Base-by-base conservation (phyloP, 2,888 invertebrate genomes). In the Cephonodes hylas region DNA sequence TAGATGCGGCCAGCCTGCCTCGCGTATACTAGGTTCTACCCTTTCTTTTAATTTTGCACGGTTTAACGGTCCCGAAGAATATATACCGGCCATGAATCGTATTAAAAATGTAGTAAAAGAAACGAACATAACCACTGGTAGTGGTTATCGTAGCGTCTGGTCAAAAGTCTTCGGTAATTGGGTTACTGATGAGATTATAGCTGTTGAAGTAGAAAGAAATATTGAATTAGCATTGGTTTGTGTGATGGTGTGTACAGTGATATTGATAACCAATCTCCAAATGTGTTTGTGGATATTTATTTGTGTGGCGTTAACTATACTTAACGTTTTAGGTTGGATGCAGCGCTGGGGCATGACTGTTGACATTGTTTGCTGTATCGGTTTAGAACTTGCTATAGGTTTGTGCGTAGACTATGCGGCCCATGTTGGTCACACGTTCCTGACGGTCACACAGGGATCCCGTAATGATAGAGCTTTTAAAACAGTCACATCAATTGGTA, bases 321-420 rank as follows among this genome's bases (percentile, higher is more conserved):
- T 95, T 0, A 95, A 96, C 75, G 95, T 96, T 10, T 94, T 95
- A 71, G 96, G 96, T 1, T 95, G 94, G 79, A 96, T 96, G 96
- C 95, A 95, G 78, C 93, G 94, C 68, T 96, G 96, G 96, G 96
- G 95, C 3, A 91, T 97, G 79, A 96, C 96, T 2, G 95, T 97
- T 42, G 97, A 97, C 80, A 94, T 96, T 59, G 96, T 96, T 8
- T 96, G 96, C 60, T 96, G 96, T 77, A 96, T 97, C 61, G 96
- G 96, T 27, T 88, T 97, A 10, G 96, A 97, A 75, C 89, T 97
- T 34, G 96, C 96, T 2, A 95, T 96, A 65, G 97, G 97, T 58
- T 89, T 97, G 59, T 96, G 96, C 75, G 96, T 97, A 0, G 97
- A 97, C 84, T 97, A 96, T 74, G 96, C 97, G 0, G 96, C 96